Conservation (phyloP, 2,888 invertebrate genomes). For the Leptarthrus brevirostris region DNA sequence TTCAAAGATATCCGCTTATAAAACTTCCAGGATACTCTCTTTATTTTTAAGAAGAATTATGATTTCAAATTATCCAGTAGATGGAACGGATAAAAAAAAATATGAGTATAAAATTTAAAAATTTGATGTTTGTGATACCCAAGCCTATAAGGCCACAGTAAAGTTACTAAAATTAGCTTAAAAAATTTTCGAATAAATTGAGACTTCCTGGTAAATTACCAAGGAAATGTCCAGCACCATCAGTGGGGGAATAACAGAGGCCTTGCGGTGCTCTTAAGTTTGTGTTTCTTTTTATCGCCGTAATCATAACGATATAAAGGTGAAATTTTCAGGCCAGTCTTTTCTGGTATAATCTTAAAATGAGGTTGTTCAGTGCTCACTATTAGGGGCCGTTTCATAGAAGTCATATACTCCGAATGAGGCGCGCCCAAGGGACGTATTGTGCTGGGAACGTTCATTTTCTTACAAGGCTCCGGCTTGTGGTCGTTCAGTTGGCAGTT, state of each 20-base stretch:
- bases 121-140: no score
- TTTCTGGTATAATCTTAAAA: slow-evolving; percentile 69
- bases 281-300: slow-evolving; percentile 62
- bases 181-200: no score
- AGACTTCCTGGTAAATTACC: slow-evolving; percentile 33
- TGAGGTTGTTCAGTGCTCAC: slow-evolving; percentile 69
- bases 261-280: slow-evolving; percentile 66
- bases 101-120: no score
- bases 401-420: slow-evolving; percentile 63
- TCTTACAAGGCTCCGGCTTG: slow-evolving; percentile 60
- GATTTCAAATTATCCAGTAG: no score
- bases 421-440: slow-evolving; percentile 63
- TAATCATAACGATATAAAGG: slow-evolving; percentile 65
- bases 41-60: no score
- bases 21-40: no score
- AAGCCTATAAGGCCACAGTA: no score
- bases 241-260: slow-evolving; percentile 66
- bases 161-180: no score
- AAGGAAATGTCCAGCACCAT: slow-evolving; percentile 67
- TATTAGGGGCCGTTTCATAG: slow-evolving; percentile 70
- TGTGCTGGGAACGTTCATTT: slow-evolving; percentile 67
- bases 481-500: slow-evolving; percentile 65
- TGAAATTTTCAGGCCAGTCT: slow-evolving; percentile 70
- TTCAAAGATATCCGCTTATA: no score
- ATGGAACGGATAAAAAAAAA: no score